Evolutionary conservation across 1,140 invertebrate genomes (phyloP).

Genomic region (Dufourea novaeangliae): DNA sequence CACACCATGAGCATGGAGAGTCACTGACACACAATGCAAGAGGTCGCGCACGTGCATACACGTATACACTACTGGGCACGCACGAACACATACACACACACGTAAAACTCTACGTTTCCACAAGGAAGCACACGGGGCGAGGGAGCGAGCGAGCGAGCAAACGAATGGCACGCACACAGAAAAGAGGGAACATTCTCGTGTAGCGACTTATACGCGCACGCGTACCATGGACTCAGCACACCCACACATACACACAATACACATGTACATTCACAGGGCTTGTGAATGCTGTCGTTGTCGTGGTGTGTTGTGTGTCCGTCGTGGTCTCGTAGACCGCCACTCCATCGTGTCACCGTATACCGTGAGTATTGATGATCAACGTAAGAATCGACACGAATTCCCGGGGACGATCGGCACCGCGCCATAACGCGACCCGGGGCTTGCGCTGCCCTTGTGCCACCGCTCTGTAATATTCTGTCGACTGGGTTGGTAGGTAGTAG

Average conservation of each 20-base stretch:
- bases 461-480: slow-evolving; percentile 30
- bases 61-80: no score
- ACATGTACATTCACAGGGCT: slow-evolving; percentile 9
- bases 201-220: slow-evolving; percentile 41
- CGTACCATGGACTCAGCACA: no score
- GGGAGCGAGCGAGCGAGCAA: slow-evolving; percentile 44
- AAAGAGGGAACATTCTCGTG: slow-evolving; percentile 29
- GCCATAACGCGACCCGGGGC: slow-evolving; percentile 17
- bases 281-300: slow-evolving; percentile 37
- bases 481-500: no score
- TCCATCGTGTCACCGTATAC: slow-evolving; percentile 42
- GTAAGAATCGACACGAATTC: slow-evolving; percentile 40
- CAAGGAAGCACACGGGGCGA: slow-evolving; percentile 22
- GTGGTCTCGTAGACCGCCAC: slow-evolving; percentile 40
- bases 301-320: slow-evolving; percentile 30
- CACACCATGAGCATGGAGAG: slow-evolving; percentile 44
- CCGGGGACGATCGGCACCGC: slow-evolving; percentile 33
- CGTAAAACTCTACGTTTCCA: slow-evolving; percentile 36
- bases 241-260: slow-evolving; percentile 30
- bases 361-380: slow-evolving; percentile 42
- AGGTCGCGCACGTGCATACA: slow-evolving; percentile 55
- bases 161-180: slow-evolving; percentile 46
- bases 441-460: slow-evolving; percentile 17
- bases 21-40: slow-evolving; percentile 48
- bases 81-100: slow-evolving; percentile 17